Evolutionary conservation across 2,113 vertebrate species (phyloP).

Genomic region (Tupaia tana): DNA sequence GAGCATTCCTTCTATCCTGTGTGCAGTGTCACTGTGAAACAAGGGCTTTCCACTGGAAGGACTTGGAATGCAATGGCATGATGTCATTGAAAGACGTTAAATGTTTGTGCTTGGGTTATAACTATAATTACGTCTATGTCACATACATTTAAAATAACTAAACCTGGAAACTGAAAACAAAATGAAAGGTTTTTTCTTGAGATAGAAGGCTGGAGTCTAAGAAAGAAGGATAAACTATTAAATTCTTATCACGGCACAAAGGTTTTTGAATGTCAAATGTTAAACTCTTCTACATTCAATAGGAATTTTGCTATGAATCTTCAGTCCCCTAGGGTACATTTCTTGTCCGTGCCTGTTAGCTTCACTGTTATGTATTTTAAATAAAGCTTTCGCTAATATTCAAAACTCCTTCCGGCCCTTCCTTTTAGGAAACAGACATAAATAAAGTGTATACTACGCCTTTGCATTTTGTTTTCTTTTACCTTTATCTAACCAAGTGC

Average conservation of each 20-base stretch:
- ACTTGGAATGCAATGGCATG: background rate
- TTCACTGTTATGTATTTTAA: constrained; percentile 79
- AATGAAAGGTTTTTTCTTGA: constrained; percentile 26
- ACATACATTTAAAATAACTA: background rate
- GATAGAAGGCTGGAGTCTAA: background rate
- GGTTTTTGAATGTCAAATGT: constrained; percentile 71
- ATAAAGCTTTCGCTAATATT: constrained; percentile 68
- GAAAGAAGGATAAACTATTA: background rate
- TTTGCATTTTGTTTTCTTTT: constrained; percentile 65
- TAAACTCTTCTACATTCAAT: constrained; percentile 40
- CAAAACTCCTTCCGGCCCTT: constrained; percentile 62
- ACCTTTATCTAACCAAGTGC: background rate
- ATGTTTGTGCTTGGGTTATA: background rate
- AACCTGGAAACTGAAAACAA: constrained; percentile 22
- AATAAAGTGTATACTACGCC: constrained; percentile 78
- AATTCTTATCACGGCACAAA: constrained; percentile 55
- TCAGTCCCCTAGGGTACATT: constrained; percentile 43
- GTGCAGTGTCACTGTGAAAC: background rate
- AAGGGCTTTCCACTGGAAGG: background rate
- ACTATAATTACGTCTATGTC: constrained; percentile 25
- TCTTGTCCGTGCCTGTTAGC: constrained; percentile 70
- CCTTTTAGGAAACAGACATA: constrained; percentile 79
- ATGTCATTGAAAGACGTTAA: background rate
- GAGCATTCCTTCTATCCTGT: background rate
- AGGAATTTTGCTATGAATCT: constrained; percentile 54